Percentiles rank a stretch among this genome's conserved stretches.
Conservation (phyloP, 2,113 vertebrate species). For the Ophthalmolycus amberensis region DNA sequence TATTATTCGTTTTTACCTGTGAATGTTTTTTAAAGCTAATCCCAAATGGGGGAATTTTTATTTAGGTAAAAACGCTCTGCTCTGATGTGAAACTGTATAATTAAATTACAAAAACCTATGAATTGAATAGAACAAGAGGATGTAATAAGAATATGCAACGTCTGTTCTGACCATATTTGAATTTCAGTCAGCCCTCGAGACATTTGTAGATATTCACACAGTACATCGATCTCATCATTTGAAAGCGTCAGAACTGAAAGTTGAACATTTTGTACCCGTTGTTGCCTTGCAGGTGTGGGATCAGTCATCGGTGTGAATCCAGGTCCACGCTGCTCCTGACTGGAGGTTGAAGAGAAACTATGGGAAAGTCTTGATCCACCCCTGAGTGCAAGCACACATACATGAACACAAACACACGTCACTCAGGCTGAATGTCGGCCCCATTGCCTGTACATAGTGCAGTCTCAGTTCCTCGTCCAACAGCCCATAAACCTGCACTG, state of each 20-base stretch:
- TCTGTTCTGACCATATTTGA: background rate
- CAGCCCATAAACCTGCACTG: conserved; percentile 60
- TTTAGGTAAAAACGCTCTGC: background rate
- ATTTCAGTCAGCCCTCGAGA: background rate
- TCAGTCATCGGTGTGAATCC: conserved; percentile 96
- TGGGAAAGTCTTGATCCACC: conserved; percentile 41
- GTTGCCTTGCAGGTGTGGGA: conserved; percentile 84
- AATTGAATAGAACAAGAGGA: background rate
- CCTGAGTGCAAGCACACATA: conserved; percentile 26
- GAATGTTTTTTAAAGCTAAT: background rate
- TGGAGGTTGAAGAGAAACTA: conserved; percentile 44
- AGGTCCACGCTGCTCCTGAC: conserved; percentile 12
- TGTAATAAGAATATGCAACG: background rate
- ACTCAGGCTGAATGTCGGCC: conserved; percentile 48
- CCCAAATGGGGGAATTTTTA: background rate
- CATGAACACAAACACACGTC: conserved; percentile 28
- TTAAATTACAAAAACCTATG: background rate
- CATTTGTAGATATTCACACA: background rate
- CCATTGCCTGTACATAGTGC: conserved; percentile 74
- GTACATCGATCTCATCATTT: background rate
- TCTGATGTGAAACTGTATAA: background rate
- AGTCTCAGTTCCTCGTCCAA: conserved; percentile 43
- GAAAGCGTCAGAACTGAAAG: background rate
- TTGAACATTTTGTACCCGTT: conserved; percentile 18
- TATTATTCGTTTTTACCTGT: no score